Base-by-base conservation (phyloP, 2,797 vertebrate species). In the Antennarius maculatus region DNA sequence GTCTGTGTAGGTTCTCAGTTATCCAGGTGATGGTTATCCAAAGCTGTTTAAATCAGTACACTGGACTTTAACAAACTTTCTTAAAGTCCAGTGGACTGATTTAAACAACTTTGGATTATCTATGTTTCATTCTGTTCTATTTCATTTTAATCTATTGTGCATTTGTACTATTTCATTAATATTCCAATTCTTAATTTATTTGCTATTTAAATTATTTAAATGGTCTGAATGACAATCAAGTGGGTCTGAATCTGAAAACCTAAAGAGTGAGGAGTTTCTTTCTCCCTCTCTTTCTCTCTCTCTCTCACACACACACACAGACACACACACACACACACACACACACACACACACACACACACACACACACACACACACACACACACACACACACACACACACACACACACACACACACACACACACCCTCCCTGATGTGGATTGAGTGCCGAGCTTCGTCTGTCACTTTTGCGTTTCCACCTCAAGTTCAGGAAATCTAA, bases 401-500 rank as follows among this genome's bases (percentile, higher is more conserved):
- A 57, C 63, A 74, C 70, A 66, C 71, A 69, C 77, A 66, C 66
- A 69, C 69, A 70, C 61, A 71, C 72, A 72, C 79, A 76, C 79
- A 63, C 66, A 53, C 73, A 14, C 52, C 37, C 1, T 2, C 64
- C 61, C 57, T 73, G 89, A 94, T 94, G 93, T 92, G 93, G 92
- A 94, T 94, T 94, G 88, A 85, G 76, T 47, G 69, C 74, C 75
- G 69, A 86, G 87, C 85, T 83, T 83, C 83, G 93, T 94, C 93
- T 94, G 90, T 92, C 93, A 81, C 92, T 88, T 86, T 90, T 91
- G 87, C 83, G 83, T 94, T 93, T 94, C 90, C 93, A 93, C 91
- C 91, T 94, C 93, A 94, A 93, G 92, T 94, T 94, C 93, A 94
- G 92, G 92, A 94, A 93, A 94, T 92, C 91, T 92, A 94, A 94